Evolutionary conservation across 35 echinoderm and acorn worm species (phyloP), one percentile per base, ranked within the genome.

Genomic region (Heliocidaris tuberculata): DNA sequence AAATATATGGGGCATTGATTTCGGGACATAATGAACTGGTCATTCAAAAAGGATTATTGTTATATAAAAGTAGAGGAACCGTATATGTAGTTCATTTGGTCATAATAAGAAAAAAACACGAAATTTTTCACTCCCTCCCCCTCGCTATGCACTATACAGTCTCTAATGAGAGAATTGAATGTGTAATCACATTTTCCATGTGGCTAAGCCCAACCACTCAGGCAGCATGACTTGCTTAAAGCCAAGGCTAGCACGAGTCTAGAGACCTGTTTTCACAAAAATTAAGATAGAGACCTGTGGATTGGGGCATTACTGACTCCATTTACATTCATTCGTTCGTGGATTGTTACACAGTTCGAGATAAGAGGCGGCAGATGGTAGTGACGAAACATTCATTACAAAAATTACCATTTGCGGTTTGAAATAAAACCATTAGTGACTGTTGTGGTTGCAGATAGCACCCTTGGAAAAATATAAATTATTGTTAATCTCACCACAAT

Each of bases 161-260:
- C 47, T 93, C 48, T 93, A 93, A 93, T 93, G 91, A 93, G 50
- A 93, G 91, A 93, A 93, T 93, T 93, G 91, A 59, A 93, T 93
- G 48, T 93, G 50, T 93, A 93, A 93, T 93, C 48, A 93, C 91
- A 52, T 93, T 93, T 93, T 93, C 91, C 91, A 93, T 32, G 31
- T 48, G 48, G 31, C 21, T 32, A 59, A 13, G 9, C 32, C 29
- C 19, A 49, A 59, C 50, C 91, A n/a, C 48, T 93, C 49, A 50
- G 27, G 91, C 91, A 59, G 91, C 24, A 52, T 93, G 91, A 42
- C 47, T 59, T 59, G 91, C 91, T 48, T 11, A 52, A 59, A 59
- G 91, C 48, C 87, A 47, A 42, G 87, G 87, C 24, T 27, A 5
- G 21, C 19, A 7, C 17, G 1, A 7, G 21, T 78, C 65, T 78